Conservation (phyloP, 1,140 invertebrate species). For the Platorchestia sp. region DNA sequence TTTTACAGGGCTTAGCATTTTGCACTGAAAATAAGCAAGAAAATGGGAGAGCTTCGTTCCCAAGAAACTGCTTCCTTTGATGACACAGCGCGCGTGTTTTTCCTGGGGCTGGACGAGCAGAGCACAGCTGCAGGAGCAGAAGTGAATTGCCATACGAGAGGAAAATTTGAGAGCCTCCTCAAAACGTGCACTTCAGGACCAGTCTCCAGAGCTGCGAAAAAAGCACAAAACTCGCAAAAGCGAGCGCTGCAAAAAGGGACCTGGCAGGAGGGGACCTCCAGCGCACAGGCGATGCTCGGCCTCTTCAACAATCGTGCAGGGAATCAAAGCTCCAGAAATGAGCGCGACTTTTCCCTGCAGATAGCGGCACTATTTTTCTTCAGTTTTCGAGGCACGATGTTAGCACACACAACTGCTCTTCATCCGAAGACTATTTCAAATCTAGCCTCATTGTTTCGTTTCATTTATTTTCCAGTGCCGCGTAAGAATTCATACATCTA, state of each 20-base stretch:
- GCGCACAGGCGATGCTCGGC: not conserved
- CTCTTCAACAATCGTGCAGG: not conserved
- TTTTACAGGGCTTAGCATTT: not conserved
- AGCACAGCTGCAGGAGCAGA: slow-evolving; percentile 4
- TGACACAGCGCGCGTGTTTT: not conserved
- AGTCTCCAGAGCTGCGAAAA: not conserved
- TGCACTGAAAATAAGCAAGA: not conserved
- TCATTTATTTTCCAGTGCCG: too few relatives aligned
- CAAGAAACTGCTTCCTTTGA: not conserved
- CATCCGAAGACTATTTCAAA: not conserved
- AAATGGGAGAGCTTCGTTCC: not conserved
- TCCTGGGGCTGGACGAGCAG: not conserved
- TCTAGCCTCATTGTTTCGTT: not conserved
- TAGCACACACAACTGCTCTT: not conserved
- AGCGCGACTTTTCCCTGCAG: not conserved
- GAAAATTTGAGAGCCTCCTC: slow-evolving; percentile 6
- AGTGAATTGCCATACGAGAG: slow-evolving; percentile 6
- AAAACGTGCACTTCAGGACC: not conserved
- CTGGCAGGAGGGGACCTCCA: not conserved
- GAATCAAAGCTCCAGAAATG: not conserved
- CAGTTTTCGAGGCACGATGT: not conserved
- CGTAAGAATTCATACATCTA: too few relatives aligned
- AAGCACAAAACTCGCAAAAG: not conserved
- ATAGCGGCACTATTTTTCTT: not conserved
- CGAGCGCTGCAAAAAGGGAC: not conserved